Conservation (phyloP, 2,113 vertebrate genomes). For the Phalacrocorax aristotelis region DNA sequence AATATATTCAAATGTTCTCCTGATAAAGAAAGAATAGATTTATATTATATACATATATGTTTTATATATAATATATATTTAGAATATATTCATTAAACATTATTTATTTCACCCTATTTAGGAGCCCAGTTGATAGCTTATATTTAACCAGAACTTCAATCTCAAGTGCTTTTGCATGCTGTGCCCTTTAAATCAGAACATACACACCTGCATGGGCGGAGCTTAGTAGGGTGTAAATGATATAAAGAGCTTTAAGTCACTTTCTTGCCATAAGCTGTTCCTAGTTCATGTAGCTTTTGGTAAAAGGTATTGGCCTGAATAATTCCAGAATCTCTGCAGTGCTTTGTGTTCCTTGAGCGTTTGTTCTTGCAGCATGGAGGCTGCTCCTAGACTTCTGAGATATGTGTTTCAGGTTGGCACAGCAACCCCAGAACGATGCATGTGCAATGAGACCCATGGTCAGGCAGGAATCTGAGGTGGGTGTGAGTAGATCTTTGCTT, state of each 20-base stretch:
- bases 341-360: neutral
- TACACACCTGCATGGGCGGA: neutral
- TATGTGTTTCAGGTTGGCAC: neutral
- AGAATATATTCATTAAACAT: neutral
- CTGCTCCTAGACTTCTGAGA: neutral
- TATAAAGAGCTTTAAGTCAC: neutral
- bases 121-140: neutral
- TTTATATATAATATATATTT: neutral
- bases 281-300: neutral
- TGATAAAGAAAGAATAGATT: too few relatives aligned
- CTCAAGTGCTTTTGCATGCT: neutral
- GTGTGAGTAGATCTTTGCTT: neutral
- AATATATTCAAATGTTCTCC: neutral
- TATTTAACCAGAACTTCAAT: neutral
- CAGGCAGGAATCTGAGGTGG: neutral
- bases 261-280: neutral
- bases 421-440: neutral
- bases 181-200: neutral
- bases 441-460: neutral
- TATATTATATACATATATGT: too few relatives aligned
- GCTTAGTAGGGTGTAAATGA: neutral
- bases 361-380: neutral
- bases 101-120: neutral
- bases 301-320: neutral
- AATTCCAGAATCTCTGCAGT: neutral